Evolutionary conservation across 2,888 invertebrate genomes (phyloP).

Genomic region (Peribatodes rhomboidaria): DNA sequence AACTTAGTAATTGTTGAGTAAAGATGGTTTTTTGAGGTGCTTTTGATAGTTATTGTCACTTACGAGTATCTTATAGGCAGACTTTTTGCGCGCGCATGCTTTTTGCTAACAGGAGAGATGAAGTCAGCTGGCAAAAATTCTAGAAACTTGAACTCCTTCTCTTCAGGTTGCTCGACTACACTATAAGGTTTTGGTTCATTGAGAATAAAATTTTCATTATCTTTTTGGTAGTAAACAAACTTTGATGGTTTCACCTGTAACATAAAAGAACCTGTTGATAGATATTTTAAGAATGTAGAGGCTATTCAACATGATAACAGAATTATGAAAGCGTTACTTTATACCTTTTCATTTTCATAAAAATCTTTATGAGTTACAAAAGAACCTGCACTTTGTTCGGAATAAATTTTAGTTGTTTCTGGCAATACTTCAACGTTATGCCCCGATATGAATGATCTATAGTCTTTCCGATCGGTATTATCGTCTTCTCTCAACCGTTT

Average conservation of each 20-base stretch:
- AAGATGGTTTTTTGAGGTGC: too few relatives aligned
- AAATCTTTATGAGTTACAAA: conserved; percentile 48
- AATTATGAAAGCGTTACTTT: not conserved
- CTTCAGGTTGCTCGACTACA: conserved; percentile 19
- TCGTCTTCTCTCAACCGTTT: conserved; percentile 27
- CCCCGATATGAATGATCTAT: conserved; percentile 50
- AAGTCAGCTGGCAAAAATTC: not conserved
- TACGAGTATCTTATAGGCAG: conserved; percentile 21
- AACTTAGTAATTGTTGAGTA: too few relatives aligned
- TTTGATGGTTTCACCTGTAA: conserved; percentile 22
- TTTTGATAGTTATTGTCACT: conserved; percentile 7
- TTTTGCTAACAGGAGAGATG: not conserved
- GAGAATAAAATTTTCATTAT: conserved; percentile 4
- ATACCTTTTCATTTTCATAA: conserved; percentile 48
- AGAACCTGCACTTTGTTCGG: conserved; percentile 48
- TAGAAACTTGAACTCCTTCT: conserved; percentile 20
- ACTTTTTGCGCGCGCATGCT: conserved; percentile 7
- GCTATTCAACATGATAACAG: not conserved
- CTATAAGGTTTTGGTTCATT: not conserved
- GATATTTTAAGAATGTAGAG: not conserved
- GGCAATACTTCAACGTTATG: conserved; percentile 51
- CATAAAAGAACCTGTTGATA: not conserved
- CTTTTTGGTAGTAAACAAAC: conserved; percentile 16
- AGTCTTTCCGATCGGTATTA: conserved; percentile 18
- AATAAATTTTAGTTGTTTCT: conserved; percentile 47